These are phyloP conservation scores for Notamacropus eugenii DNA, from an alignment of 2,797 vertebrate species.

Conservation along the genomic window DNA sequence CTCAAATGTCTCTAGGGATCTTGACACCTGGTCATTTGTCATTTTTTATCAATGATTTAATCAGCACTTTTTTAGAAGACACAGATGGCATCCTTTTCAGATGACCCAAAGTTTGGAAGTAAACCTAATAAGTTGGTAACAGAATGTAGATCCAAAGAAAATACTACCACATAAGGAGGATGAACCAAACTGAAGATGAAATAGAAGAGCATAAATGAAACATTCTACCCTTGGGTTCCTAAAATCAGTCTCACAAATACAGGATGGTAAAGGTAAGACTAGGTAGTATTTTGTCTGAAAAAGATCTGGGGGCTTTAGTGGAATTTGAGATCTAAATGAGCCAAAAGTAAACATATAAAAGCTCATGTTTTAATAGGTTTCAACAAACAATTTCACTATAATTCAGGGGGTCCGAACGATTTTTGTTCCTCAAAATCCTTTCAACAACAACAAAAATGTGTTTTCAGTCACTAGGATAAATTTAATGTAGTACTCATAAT, in stretches of 20 bases:
- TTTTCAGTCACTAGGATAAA: neutral
- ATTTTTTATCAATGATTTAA: neutral
- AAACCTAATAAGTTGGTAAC: neutral
- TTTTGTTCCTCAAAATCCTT: neutral
- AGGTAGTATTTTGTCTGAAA: neutral
- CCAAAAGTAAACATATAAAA: neutral
- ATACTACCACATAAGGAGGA: neutral
- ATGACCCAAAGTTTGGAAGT: neutral
- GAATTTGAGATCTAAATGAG: neutral
- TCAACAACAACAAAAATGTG: neutral
- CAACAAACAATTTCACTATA: neutral
- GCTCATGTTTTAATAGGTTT: neutral
- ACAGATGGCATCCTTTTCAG: neutral
- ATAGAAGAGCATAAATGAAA: neutral
- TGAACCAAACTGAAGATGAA: neutral
- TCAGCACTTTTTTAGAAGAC: neutral
- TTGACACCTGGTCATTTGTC: neutral
- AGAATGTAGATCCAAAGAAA: neutral
- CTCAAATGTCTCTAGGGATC: neutral
- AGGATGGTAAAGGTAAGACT: neutral
- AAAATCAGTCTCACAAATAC: neutral
- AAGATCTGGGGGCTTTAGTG: neutral
- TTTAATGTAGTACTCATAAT: neutral
- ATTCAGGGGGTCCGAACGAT: neutral
- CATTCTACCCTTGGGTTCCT: neutral